Evolutionary conservation across 2,113 vertebrate species (phyloP), one percentile per base, ranked within the genome.

Genomic region (Colossoma macropomum): DNA sequence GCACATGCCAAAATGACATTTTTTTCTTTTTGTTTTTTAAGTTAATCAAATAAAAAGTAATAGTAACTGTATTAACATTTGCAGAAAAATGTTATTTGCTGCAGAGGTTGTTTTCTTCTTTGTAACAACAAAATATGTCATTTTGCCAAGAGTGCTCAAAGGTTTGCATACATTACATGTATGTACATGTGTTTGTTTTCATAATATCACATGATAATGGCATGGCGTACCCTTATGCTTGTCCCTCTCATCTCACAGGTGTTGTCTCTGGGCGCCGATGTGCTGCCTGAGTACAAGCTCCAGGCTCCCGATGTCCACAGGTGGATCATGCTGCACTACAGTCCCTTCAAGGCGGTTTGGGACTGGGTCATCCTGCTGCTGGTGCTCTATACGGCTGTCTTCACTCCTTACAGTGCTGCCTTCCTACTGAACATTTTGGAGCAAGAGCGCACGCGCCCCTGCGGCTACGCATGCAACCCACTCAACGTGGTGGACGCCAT

Each of bases 341-440:
- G 97, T 87, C 96, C 97, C 69, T 98, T 98, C 94, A 99, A 98
- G 91, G 98, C 97, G 0, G 95, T 96, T 78, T 99, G 98, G 97
- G 98, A 99, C 93, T 99, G 98, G 98, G 94, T 99, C 28, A 97
- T 99, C 88, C 95, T 99, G 28, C 91, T 99, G 84, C 93, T 99
- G 89, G 97, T 99, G 85, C 97, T 99, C 93, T 98, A 98, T 93
- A 99, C 97, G 0, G 98, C 97, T 0, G 90, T 99, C 79, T 97
- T 98, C 92, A 99, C 97, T 0, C 98, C 97, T 0, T 99, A 98
- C 90, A 98, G 97, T 0, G 98, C 97, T 0, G 95, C 97, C 81
- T 98, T 99, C 91, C 94, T 98, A 65, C 92, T 98, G 84, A 96
- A 96, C 0, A 94, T 98, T 85, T 96, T 97, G 79, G 90, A 96